Percentiles rank a stretch among this genome's conserved stretches.
phyloP scores from a whole-genome alignment of 2,888 invertebrate species.

The Drosophila testacea region DNA sequence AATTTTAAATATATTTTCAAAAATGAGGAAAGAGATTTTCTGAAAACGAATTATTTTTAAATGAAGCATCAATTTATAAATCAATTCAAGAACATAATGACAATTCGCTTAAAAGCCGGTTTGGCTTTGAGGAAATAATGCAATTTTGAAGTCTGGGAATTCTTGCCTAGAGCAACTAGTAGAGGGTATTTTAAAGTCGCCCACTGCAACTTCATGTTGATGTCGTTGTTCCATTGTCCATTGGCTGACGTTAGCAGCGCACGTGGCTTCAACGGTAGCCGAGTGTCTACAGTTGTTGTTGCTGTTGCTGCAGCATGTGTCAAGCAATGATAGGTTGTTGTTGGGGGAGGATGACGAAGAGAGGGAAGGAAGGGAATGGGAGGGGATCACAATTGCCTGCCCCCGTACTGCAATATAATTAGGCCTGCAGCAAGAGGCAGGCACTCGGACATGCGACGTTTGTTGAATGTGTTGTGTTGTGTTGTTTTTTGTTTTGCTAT shows the following conservation, averaged over 20 bases:
- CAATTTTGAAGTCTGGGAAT: too few relatives aligned
- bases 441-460: constrained; percentile 62
- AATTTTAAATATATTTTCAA: too few relatives aligned
- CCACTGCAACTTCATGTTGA: not conserved
- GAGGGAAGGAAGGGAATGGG: not conserved
- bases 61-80: too few relatives aligned
- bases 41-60: too few relatives aligned
- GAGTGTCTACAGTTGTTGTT: constrained; percentile 30
- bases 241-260: constrained; percentile 54
- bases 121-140: too few relatives aligned
- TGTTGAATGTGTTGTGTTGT: constrained; percentile 49
- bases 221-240: constrained; percentile 24
- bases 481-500: not conserved
- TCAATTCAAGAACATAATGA: too few relatives aligned
- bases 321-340: constrained; percentile 61
- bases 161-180: not conserved
- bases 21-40: too few relatives aligned
- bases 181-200: constrained; percentile 31
- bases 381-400: constrained; percentile 46
- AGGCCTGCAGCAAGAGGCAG: constrained; percentile 72
- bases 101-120: too few relatives aligned
- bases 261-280: constrained; percentile 64
- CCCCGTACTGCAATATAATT: constrained; percentile 69
- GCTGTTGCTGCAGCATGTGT: constrained; percentile 61
- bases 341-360: constrained; percentile 28